Evolutionary conservation across 2,888 invertebrate genomes (phyloP), one percentile per base, ranked within the genome.

Genomic region (Dermolepida albohirtum): DNA sequence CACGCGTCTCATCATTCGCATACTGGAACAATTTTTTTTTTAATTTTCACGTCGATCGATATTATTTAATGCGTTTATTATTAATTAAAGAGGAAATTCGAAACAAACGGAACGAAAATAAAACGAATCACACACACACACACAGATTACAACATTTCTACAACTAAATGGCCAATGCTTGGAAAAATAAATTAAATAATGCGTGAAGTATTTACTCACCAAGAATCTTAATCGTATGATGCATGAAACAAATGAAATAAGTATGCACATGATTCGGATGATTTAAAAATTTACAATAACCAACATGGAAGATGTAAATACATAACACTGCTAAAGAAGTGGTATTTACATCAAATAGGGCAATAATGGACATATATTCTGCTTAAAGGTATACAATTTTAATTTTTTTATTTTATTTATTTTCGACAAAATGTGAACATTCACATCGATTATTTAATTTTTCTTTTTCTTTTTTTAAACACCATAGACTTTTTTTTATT

Each of bases 231-330:
- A 72, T 75, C 78, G 76, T 77, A 66, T 52, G 76, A 76, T 75
- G 78, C 78, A 72, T 78, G 78, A 75, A 78, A 78, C 77, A 78
- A 76, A 76, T 73, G 10, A 66, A 69, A 63, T 74, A 75, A 75
- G 74, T 74, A 75, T 76, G 73, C 71, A 71, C 70, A 71, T 72
- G 74, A 72, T 68, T 71, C 70, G 66, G 70, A 71, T 68, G 69
- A 73, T 62, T 66, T 54, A 68, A 64, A 64, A 49, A 64, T 39
- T 64, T 67, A 67, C 51, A 52, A 52, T 27, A 27, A 29, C 1
- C 27, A 29, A 34, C 7, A 11, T 17, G 51, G 29, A 34, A n/a
- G 44, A 52, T 52, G 40, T 40, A 29, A 55, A 17, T 55, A 41
- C 11, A 12, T 7, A 44, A 6, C 11, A 44, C 34, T 34, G 6